phyloP scores from a whole-genome alignment of 2,888 invertebrate species.

The Dermolepida albohirtum region DNA sequence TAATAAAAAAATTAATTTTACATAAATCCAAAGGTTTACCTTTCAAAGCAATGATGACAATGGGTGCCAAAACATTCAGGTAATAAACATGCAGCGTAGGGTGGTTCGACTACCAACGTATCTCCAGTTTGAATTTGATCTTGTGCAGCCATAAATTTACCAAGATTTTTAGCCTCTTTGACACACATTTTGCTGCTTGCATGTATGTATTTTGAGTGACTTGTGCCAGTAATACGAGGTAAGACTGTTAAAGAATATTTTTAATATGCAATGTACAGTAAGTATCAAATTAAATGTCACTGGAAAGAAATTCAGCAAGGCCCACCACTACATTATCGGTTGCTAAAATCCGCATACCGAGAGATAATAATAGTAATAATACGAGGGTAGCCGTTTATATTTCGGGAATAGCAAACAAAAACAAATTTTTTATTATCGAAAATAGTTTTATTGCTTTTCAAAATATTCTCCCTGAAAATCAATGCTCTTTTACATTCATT shows the following conservation, averaged over 20 bases:
- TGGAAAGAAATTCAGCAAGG: too few relatives aligned
- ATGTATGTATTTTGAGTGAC: conserved; percentile 63
- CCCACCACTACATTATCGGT: too few relatives aligned
- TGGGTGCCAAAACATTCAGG: conserved; percentile 82
- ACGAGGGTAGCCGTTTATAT: too few relatives aligned
- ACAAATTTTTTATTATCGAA: too few relatives aligned
- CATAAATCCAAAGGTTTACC: conserved; percentile 65
- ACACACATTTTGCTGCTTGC: conserved; percentile 73
- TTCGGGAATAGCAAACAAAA: too few relatives aligned
- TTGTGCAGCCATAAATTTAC: conserved; percentile 78
- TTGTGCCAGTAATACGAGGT: conserved; percentile 42
- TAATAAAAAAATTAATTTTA: neutral
- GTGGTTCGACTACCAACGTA: conserved; percentile 76
- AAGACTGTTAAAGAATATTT: conserved; percentile 42
- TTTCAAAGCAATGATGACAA: conserved; percentile 83
- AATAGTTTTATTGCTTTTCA: too few relatives aligned
- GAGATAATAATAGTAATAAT: too few relatives aligned
- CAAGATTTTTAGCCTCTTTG: conserved; percentile 71
- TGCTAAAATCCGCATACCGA: too few relatives aligned
- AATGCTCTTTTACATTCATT: too few relatives aligned
- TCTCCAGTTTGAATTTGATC: conserved; percentile 76
- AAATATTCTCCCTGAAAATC: too few relatives aligned
- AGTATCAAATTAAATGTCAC: too few relatives aligned
- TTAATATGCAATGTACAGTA: too few relatives aligned
- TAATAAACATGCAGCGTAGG: conserved; percentile 79